Evolutionary conservation across 2,888 invertebrate genomes (phyloP), one percentile per base, ranked within the genome.

Genomic region (Drosophila flavopinicola): DNA sequence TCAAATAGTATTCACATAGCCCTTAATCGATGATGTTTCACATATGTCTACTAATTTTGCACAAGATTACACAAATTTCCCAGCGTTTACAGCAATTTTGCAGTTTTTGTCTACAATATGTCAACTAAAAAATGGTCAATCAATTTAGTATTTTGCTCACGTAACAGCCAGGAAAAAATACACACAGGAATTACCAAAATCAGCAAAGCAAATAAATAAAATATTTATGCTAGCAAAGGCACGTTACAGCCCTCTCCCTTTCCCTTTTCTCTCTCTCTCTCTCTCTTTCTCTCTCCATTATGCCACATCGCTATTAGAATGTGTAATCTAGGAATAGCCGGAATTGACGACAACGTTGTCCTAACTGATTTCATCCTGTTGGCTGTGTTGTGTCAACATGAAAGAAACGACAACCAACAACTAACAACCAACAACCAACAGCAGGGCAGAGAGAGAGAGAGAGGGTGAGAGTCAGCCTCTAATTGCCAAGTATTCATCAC

Each of bases 401-500:
- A 61, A 76, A 66, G 73, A 27, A 59, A 51, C 48, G 39, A 64
- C 47, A 58, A 17, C 23, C 27, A 39, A 35, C 53, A 49, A 10
- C 33, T 11, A 32, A 32, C 30, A 32, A 32, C 32, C 30, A 30
- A 30, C n/a, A 30, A 30, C 29, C 17, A 13, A 25, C 15, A n/a
- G n/a, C 20, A 20, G 24, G 20, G 15, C 29, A 15, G 29, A 27
- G n/a, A n/a, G n/a, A n/a, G n/a, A n/a, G n/a, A n/a, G n/a, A n/a
- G n/a, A n/a, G n/a, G n/a, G n/a, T n/a, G n/a, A n/a, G 38, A 41
- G 24, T 48, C 15, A 51, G 61, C 71, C 88, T 84, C 83, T 84
- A 84, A 84, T 84, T 88, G 83, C 87, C 68, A 68, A 75, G 77
- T 87, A 83, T 83, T 83, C 83, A 88, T 83, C 83, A 88, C 88